Evolutionary conservation across 2,113 vertebrate genomes (phyloP).

Genomic region (Tachysurus vachellii): DNA sequence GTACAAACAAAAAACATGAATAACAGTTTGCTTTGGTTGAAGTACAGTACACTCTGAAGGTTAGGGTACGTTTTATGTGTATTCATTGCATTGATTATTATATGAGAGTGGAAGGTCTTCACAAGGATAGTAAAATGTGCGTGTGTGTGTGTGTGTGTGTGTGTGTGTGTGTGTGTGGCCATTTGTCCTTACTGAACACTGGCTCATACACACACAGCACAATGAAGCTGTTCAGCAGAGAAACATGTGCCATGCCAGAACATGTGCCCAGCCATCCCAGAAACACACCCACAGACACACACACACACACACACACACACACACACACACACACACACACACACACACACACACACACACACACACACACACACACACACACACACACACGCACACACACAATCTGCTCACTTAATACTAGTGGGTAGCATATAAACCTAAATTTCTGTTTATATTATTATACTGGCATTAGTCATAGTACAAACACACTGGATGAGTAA

Average conservation of each 20-base stretch:
- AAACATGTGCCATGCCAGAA: conserved; percentile 4
- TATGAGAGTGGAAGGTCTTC: not conserved
- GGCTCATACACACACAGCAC: conserved; percentile 59
- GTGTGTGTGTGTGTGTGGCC: conserved; percentile 11
- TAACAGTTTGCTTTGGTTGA: too few relatives aligned
- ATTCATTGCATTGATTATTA: not conserved
- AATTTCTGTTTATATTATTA: not conserved
- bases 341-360: not conserved
- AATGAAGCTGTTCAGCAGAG: conserved; percentile 64
- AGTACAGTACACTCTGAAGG: not conserved
- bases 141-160: not conserved
- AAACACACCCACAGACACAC: conserved; percentile 12
- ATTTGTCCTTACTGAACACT: conserved; percentile 57
- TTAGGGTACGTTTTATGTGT: not conserved
- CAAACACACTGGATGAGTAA: not conserved
- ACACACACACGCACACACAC: not conserved
- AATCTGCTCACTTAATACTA: not conserved
- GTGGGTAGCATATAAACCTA: not conserved
- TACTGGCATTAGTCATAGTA: not conserved
- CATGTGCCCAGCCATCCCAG: not conserved
- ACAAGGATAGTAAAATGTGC: not conserved
- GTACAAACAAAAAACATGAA: too few relatives aligned
- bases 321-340: conserved; percentile 8
- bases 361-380: conserved; percentile 3
- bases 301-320: not conserved